Evolutionary conservation across 2,113 vertebrate species (phyloP).

Genomic region (Nerophis ophidion): DNA sequence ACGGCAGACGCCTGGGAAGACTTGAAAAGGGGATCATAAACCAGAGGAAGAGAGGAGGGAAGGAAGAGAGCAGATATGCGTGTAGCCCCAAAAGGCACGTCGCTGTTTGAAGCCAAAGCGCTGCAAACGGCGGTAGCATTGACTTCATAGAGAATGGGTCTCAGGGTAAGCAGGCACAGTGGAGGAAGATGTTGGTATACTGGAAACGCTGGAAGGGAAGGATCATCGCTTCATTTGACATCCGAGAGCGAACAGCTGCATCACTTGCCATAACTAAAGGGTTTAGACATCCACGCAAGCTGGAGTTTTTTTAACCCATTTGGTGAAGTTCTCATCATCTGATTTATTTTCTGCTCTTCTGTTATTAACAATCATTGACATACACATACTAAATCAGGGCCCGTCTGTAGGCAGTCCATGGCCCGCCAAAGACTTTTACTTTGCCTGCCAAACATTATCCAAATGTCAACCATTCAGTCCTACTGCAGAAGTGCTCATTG

Average conservation of each 20-base stretch:
- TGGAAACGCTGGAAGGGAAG: constrained; percentile 58
- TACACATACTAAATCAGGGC: no score
- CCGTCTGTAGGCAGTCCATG: no score
- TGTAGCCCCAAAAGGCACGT: constrained; percentile 61
- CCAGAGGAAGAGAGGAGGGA: constrained; percentile 48
- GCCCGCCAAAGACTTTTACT: no score
- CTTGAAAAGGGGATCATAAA: constrained; percentile 58
- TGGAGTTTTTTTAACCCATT: constrained; percentile 24
- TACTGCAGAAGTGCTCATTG: no score
- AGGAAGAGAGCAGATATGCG: constrained; percentile 56
- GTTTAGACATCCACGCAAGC: constrained; percentile 56
- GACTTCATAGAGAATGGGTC: constrained; percentile 64
- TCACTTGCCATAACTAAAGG: constrained; percentile 34
- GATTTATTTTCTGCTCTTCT: constrained; percentile 12
- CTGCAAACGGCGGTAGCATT: constrained; percentile 56
- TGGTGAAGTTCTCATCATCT: constrained; percentile 8
- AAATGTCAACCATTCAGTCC: no score
- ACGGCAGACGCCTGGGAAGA: constrained; percentile 55
- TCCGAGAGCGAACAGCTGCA: constrained; percentile 29
- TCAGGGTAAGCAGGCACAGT: constrained; percentile 61
- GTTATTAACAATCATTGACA: constrained; percentile 8
- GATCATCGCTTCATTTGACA: constrained; percentile 57
- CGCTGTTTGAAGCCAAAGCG: constrained; percentile 58
- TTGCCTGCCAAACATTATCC: no score
- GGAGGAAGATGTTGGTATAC: constrained; percentile 64